Base-by-base conservation (phyloP, 1,140 invertebrate species). In the Camponotus floridanus region DNA sequence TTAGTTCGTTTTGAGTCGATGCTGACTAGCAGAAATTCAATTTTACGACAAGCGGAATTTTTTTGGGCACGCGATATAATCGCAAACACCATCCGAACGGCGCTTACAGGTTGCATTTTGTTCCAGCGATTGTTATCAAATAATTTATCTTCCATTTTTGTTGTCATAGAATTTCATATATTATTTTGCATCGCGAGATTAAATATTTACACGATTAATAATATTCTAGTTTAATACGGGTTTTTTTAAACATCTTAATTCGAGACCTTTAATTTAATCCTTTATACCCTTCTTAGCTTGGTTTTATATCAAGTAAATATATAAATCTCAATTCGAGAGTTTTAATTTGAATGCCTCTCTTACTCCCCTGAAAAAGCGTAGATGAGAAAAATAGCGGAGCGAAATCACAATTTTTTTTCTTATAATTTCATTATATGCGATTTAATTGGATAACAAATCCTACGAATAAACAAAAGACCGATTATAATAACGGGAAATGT, bases 11-110 rank as follows among this genome's bases (percentile, higher is more conserved):
- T 62, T 39, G 36, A 76, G 57, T 70, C 80, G 73, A 87, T 85
- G 83, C 74, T 70, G 88, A 79, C 88, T 65, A 51, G 68, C 85
- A 85, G 67, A 85, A 87, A 89, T 89, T 90, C 84, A 74, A 74
- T 87, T 90, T 87, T 89, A 87, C 87, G 11, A 62, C 36, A 39
- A 45, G 79, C 45, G 79, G 36, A 18, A 73, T 36, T 73, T 61
- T 83, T 81, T 81, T 1, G 45, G 4, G 1, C 55, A 51, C 48
- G 26, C 55, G 68, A 61, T 73, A 59, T 74, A 83, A 83, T 73
- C 39, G 31, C 7, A 48, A 57, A 39, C 51, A 33, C 2, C 7
- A 33, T 8, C 33, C 18, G 55, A 31, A 7, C 21, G 55, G 9
- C 4, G 51, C 67, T 59, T 59, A 39, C 36, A 81, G 39, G 36